Base-by-base conservation (phyloP, 2,888 invertebrate genomes). In the Thereva unica region DNA sequence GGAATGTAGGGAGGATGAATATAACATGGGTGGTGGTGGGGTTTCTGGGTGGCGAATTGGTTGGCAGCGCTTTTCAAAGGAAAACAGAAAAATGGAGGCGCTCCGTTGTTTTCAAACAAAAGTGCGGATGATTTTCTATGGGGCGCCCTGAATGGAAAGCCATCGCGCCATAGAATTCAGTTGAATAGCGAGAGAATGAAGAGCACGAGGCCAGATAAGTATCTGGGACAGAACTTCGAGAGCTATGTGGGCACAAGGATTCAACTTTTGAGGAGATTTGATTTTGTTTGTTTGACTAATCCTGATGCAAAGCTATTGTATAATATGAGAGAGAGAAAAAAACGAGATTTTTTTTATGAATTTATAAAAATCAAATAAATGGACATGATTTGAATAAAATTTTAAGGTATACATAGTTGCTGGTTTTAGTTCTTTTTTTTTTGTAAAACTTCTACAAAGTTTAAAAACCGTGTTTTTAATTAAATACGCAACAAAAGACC, bases 51-150 rank as follows among this genome's bases (percentile, higher is more conserved):
- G 63, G 45, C 59, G 59, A 59, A 53, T 57, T 61, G 61, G 57
- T 66, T 63, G 68, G 63, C 63, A 64, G 65, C 66, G 68, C 68
- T 68, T 23, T 23, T 68, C 68, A 68, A 68, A 68, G 68, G 66
- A 68, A 68, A 68, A 66, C 57, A 64, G 67, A 67, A 69, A 66
- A 61, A 68, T 63, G 67, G 59, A 56, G 67, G 54, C 57, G 56
- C 55, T 69, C 67, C 65, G 69, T 69, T 69, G 69, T 67, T 69
- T 69, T 66, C 69, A 69, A 69, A 69, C 69, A 69, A 69, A 69
- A 69, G 69, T 67, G 57, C 69, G 56, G 67, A 67, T 69, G 67
- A 67, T 69, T 67, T 67, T 69, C 67, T 69, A 69, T 69, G 69
- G 69, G 64, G 67, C 61, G 64, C 52, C 44, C 69, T 69, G 69